These are phyloP conservation scores for Globicephala melas DNA, from an alignment of 2,113 vertebrate species.

Conservation along the genomic window DNA sequence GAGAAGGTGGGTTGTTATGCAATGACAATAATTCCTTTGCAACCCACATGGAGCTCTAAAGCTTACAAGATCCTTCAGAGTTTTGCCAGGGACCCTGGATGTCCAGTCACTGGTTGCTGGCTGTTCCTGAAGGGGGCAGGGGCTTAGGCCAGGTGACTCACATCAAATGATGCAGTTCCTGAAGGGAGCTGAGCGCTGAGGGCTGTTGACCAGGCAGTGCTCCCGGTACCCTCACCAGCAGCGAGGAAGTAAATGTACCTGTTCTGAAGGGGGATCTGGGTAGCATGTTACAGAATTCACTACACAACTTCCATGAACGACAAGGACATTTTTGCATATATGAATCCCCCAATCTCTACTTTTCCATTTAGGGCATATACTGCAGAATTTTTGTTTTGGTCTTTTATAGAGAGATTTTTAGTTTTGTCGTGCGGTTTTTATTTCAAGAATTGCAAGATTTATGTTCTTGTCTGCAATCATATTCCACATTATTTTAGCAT, in stretches of 20 bases:
- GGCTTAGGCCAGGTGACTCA: not conserved
- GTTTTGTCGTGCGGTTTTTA: not conserved
- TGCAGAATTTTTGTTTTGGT: not conserved
- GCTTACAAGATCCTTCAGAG: not conserved
- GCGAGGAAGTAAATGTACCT: not conserved
- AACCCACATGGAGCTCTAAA: not conserved
- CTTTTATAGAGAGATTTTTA: not conserved
- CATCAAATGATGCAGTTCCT: not conserved
- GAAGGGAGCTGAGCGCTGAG: not conserved
- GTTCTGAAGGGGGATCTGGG: not conserved
- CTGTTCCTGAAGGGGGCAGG: not conserved
- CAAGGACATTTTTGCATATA: not conserved
- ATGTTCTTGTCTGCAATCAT: not conserved
- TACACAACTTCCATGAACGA: not conserved
- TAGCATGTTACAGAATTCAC: not conserved
- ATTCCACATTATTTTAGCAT: not conserved
- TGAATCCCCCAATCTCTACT: not conserved
- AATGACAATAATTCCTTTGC: not conserved
- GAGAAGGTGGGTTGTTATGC: not conserved
- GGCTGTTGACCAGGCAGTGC: not conserved
- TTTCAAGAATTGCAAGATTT: not conserved
- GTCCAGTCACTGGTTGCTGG: no score
- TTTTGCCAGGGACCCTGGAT: not conserved
- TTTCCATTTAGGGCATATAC: not conserved
- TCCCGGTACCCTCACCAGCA: accelerated